Percentiles rank a stretch among this genome's conserved stretches.
Conservation (phyloP, 37 sponge, comb jelly and placozoan species). For the Ephydatia muelleri region DNA sequence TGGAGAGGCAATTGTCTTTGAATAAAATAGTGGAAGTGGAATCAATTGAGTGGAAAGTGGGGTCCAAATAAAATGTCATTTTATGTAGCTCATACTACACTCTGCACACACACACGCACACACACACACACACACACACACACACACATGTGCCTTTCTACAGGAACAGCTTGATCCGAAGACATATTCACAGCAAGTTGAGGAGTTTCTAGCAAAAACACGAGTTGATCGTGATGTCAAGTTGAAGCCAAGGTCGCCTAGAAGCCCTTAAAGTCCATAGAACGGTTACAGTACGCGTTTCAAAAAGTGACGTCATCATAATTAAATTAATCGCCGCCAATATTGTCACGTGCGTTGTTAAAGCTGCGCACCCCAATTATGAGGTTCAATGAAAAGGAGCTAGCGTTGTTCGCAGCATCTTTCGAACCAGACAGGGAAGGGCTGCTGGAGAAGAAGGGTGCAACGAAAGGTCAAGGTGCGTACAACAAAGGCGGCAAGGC, state of each 20-base stretch:
- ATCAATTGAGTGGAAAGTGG: no score
- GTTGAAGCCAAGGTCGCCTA: not conserved
- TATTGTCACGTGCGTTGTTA: not conserved
- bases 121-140: constrained; percentile 14
- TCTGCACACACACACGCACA: constrained; percentile 12
- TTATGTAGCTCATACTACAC: not conserved
- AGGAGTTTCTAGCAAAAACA: constrained; percentile 60
- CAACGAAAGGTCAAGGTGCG: constrained; percentile 63
- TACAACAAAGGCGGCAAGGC: not conserved
- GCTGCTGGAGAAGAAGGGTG: constrained; percentile 83
- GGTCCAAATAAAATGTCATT: no score
- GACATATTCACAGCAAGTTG: constrained; percentile 48
- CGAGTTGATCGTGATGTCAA: not conserved
- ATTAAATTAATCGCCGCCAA: not conserved
- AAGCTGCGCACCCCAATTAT: not conserved
- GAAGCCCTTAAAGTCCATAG: not conserved
- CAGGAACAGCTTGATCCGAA: constrained; percentile 1
- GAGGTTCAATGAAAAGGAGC: constrained; percentile 83
- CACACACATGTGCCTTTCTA: constrained; percentile 8
- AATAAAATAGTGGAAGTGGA: no score
- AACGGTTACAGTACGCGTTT: not conserved
- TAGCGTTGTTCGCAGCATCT: constrained; percentile 41
- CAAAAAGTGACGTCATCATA: not conserved
- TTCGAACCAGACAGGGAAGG: constrained; percentile 76
- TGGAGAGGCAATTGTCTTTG: not conserved